Percentiles rank a stretch among this genome's conserved stretches.
Evolutionary conservation across 2,113 vertebrate genomes (phyloP).

Genomic region (Columbina picui): DNA sequence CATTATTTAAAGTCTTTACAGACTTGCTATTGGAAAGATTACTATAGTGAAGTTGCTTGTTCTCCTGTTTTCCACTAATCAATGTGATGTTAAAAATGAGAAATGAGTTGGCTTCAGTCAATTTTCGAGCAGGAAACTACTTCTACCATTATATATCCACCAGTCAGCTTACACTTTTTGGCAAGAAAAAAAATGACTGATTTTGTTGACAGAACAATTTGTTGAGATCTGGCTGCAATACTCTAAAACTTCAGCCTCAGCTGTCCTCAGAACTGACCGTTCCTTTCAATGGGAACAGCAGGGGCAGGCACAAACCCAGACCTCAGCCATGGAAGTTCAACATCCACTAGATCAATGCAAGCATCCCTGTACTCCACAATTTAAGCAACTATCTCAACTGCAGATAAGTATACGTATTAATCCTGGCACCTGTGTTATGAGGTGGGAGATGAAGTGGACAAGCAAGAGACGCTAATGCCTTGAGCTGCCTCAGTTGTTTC

Average conservation of each 20-base stretch:
- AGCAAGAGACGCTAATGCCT: not conserved
- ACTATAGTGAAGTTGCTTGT: not conserved
- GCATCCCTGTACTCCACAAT: accelerated
- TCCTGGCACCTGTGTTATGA: not conserved
- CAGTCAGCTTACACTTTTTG: not conserved
- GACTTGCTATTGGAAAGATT: not conserved
- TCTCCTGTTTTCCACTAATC: not conserved
- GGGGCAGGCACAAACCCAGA: accelerated
- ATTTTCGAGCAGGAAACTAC: not conserved
- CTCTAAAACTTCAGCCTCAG: not conserved
- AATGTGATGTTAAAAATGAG: not conserved
- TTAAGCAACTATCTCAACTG: not conserved
- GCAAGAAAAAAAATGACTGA: not conserved
- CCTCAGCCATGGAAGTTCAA: not conserved
- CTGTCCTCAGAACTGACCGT: not conserved
- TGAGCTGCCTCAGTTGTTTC: not conserved
- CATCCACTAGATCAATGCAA: not conserved
- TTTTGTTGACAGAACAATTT: not conserved
- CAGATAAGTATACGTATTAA: not conserved
- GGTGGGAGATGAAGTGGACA: not conserved
- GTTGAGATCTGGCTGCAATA: not conserved
- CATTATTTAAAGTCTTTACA: not conserved
- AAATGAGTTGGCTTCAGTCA: not conserved
- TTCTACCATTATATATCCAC: not conserved
- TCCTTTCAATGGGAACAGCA: accelerated